Base-by-base conservation (phyloP, 2,113 vertebrate species). In the Pygoscelis antarcticus region DNA sequence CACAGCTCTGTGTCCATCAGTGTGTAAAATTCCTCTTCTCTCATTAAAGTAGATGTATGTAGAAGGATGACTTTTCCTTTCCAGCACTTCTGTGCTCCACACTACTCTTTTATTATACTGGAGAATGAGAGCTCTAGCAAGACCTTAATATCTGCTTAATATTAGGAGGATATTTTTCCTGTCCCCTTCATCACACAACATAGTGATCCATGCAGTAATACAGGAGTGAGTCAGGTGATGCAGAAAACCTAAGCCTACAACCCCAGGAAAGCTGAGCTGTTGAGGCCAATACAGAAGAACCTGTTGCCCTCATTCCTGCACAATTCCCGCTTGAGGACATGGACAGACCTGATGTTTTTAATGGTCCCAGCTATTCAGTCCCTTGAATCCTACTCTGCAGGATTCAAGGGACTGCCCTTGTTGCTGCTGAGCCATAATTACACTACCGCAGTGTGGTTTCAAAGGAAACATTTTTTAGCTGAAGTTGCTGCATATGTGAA, bases 371-470 rank as follows among this genome's bases (percentile, higher is more conserved):
- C 8, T 54, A 21, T 34, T 61, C 34, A 72, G 22, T 19, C 9
- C 46, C 46, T 72, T 79, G 36, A 58, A 69, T 46, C 25, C 36
- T 38, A 11, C 36, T 68, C 46, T 52, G 44, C 22, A 44, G 40
- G 22, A 16, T 17, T 46, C 46, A 46, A 62, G 38, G 10, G 5
- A 22, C 20, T 27, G 32, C 17, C 7, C 20, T 70, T 3, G 0
- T 6, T 74, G 68, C 51, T 86, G 54, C 42, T 81, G 83, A 90
- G 58, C 34, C 34, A 7, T 58, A 77, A 49, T 54, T 76, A 61
- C 1, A 0, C 16, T 32, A 21, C 26, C 25, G n/a, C 29, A 70
- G 20, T 0, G 4, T 32, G 9, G 20, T 64, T 89, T 74, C 75
- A 86, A 79, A 81, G 47, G 32, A 77, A 61, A 54, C 9, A 10